Evolutionary conservation across 2,113 vertebrate genomes (phyloP), one percentile per base, ranked within the genome.

Genomic region (Cyphomyrus discorhynchus): DNA sequence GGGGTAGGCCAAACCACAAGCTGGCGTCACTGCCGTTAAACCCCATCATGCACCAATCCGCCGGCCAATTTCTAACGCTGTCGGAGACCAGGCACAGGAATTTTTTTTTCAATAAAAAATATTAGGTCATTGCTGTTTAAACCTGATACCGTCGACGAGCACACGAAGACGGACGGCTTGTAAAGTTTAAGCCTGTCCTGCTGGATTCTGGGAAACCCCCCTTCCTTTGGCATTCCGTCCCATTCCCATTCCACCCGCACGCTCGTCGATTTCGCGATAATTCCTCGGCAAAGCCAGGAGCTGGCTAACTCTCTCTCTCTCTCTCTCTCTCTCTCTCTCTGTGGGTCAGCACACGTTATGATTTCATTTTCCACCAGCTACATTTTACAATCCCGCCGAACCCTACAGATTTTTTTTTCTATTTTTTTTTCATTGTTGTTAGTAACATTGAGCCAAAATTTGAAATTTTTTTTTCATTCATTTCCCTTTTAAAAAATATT

Each of bases 121-220:
- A 92, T 93, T 92, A 91, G 91, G 88, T 93, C 91, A 92, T 92
- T 87, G 90, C 91, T 90, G 89, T 88, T 91, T 91, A 91, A 91
- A 92, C 91, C 88, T 50, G 91, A 92, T 92, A 92, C 93, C 82
- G 13, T 77, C 88, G 88, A n/a, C 31, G 42, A 90, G n/a, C n/a
- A 88, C 42, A 11, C 27, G 27, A 70, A 87, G 87, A 88, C 45
- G 50, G 87, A 39, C 77, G 53, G 91, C 91, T 91, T 91, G 90
- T 92, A 91, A 93, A 91, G 82, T 90, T 31, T 46, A 87, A 85
- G 45, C 31, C 35, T 3, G 62, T 87, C 86, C 66, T 31, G 90
- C 58, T 85, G 42, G 35, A 70, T 80, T 89, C 70, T 80, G 21
- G 80, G 70, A 87, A 87, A 77, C 17, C 47, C 11, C 83, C 84